Evolutionary conservation across 2,113 vertebrate genomes (phyloP), one percentile per base, ranked within the genome.

Genomic region (Bubalus kerabau): DNA sequence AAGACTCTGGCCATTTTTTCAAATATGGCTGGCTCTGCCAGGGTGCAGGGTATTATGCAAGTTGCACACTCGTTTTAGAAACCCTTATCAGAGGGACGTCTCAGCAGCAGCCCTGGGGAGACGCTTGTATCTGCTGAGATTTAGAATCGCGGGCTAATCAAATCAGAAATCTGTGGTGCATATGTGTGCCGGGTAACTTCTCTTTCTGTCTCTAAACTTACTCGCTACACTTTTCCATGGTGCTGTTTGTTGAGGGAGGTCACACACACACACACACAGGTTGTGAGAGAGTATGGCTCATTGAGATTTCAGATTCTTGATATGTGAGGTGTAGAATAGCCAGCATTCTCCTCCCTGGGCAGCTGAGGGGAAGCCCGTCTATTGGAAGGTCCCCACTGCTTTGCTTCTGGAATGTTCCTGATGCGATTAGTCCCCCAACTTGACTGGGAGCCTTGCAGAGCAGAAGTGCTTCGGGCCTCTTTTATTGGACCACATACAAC

Each of bases 151-250:
- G 4, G 8, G 74, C 71, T 60, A 19, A 80, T 11, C 57, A 62
- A 62, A 24, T 50, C 36, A 11, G 15, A 19, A 28, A 14, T 64
- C 48, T 59, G 16, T 6, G 13, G n/a, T 8, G 23, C 40, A 36
- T 10, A 4, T 3, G 2, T 83, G 32, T 17, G 12, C 8, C 7
- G 15, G 3, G 0, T 1, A 16, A 3, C 10, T 32, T 23, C 28
- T 56, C 86, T 30, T 36, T 32, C 6, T 60, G 7, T 3, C 24
- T 12, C 56, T 28, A 3, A 24, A 24, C 0, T 36, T 19, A 19
- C 7, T 24, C 5, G 12, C 13, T 11, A 0, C 2, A 3, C 56
- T 36, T 36, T 7, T 24, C 28, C 8, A n/a, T 0, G 6, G 1
- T 0, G 1, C 76, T n/a, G 16, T 71, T 48, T 30, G 30, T 76